Evolutionary conservation across 92 coral and sea anemone species (phyloP), one percentile per base, ranked within the genome.

Genomic region (Porites cylindrica): DNA sequence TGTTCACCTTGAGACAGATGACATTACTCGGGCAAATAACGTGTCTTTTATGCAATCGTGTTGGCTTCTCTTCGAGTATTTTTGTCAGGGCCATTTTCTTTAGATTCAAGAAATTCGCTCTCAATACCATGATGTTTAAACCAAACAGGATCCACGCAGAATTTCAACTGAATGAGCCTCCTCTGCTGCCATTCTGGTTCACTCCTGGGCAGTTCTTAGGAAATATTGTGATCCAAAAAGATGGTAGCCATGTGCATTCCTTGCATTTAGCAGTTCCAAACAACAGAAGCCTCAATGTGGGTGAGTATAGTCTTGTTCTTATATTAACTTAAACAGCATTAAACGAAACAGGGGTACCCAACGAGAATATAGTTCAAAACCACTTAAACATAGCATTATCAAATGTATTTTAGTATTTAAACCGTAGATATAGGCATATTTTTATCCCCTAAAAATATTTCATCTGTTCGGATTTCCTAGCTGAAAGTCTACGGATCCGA

Each of bases 151-250:
- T 96, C 38, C 99, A 96, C 90, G 98, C 95, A 64, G 99, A 96
- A 80, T 96, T 91, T 88, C 99, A 96, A 79, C 82, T 96, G 38
- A 96, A 96, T 72, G 77, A 60, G 58, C 94, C 96, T 20, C 99
- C 99, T 18, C 86, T 94, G 79, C 71, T 94, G 52, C 99, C 99
- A 14, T 96, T 96, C 82, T 96, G 99, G 99, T 96, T 96, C 66
- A 88, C 96, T 7, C 99, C 99, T 3, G 96, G 92, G 10, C 99
- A 96, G 93, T 96, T 94, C 72, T 80, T 89, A 83, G 99, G 99
- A 16, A 90, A 83, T 51, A 78, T 96, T 84, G 89, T 96, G 75
- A 94, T 96, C 66, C 85, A 77, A 75, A 89, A 86, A 79, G 96
- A 95, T 90, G 98, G 99, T 71, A 88, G 87, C 71, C 96, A 91